These are phyloP conservation scores for Babylonia areolata DNA, from an alignment of 1,140 invertebrate species.

Conservation along the genomic window DNA sequence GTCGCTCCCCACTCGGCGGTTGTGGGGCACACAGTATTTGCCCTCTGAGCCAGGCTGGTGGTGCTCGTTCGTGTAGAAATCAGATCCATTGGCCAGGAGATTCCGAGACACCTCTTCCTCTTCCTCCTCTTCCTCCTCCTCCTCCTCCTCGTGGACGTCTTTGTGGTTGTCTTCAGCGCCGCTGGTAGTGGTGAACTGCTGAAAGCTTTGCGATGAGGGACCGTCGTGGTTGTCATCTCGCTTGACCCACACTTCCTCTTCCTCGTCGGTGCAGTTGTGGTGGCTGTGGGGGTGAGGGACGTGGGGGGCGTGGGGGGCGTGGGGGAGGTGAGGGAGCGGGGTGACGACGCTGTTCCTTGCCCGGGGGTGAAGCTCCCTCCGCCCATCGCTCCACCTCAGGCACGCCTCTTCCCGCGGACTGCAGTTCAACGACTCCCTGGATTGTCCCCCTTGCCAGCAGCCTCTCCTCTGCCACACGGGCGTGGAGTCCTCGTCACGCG, in stretches of 20 bases:
- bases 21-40: not conserved
- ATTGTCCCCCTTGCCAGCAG: not conserved
- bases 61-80: not conserved
- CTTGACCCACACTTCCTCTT: slow-evolving; percentile 23
- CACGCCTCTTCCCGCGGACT: not conserved
- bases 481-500: not conserved
- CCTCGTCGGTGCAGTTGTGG: not conserved
- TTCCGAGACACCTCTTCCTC: not conserved
- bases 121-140: slow-evolving; percentile 1
- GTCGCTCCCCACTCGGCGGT: not conserved
- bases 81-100: not conserved
- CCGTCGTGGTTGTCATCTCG: not conserved
- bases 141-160: slow-evolving; percentile 13
- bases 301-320: not conserved
- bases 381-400: not conserved
- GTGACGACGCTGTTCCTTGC: slow-evolving; percentile 32
- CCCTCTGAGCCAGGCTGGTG: not conserved
- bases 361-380: slow-evolving; percentile 11
- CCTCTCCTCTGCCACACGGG: not conserved
- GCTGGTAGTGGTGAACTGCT: not conserved
- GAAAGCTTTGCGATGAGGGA: not conserved
- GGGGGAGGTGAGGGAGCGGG: not conserved
- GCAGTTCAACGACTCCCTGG: not conserved
- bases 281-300: not conserved
- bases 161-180: not conserved